These are phyloP conservation scores for Polyommatus icarus DNA, from an alignment of 2,888 invertebrate genomes.

Conservation along the genomic window DNA sequence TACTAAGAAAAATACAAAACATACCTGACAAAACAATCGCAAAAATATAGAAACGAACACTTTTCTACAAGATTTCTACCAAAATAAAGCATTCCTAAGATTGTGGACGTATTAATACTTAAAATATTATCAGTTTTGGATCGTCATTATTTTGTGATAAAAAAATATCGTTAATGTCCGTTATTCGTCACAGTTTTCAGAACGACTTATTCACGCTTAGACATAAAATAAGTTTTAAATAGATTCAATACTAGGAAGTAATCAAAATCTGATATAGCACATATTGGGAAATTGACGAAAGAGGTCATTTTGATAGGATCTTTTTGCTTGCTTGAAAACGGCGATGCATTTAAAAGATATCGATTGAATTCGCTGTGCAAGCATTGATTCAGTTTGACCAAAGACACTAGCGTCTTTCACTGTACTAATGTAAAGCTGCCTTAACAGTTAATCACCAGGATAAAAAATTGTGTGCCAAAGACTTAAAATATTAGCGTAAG, in stretches of 20 bases:
- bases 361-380: too few relatives aligned
- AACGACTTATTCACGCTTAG: not conserved
- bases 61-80: constrained; percentile 10
- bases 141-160: constrained; percentile 30
- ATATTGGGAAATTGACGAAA: not conserved
- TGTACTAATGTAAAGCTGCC: too few relatives aligned
- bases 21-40: not conserved
- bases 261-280: not conserved
- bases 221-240: not conserved
- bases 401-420: too few relatives aligned
- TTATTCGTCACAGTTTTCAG: constrained; percentile 26
- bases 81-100: not conserved
- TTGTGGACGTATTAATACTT: constrained; percentile 28
- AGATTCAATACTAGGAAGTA: not conserved
- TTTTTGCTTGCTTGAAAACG: too few relatives aligned
- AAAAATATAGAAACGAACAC: not conserved
- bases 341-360: too few relatives aligned
- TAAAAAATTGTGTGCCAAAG: too few relatives aligned
- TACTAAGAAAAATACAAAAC: not conserved
- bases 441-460: too few relatives aligned
- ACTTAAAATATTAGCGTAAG: too few relatives aligned
- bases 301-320: not conserved
- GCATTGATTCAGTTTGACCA: too few relatives aligned
- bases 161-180: not conserved
- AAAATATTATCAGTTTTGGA: not conserved